phyloP scores from a whole-genome alignment of 2,113 vertebrate species.

The Hyperopisus bebe region DNA sequence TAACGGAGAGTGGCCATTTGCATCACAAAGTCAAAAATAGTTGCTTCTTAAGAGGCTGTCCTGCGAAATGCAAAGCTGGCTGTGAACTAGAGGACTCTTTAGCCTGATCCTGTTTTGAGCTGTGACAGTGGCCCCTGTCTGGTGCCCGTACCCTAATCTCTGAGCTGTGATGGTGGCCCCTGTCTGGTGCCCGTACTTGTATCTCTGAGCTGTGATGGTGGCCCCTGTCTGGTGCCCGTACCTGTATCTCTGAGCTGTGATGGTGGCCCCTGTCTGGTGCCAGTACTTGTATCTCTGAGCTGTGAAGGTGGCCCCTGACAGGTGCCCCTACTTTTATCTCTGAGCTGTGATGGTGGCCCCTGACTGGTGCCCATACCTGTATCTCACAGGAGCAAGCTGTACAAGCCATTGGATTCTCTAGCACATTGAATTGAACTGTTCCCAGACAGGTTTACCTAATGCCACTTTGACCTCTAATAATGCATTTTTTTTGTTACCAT shows the following conservation, averaged over 20 bases:
- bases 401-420: neutral
- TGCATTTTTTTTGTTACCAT: neutral
- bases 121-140: neutral
- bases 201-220: neutral
- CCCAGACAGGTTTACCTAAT: neutral
- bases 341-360: neutral
- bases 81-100: neutral
- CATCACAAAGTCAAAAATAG: constrained; percentile 33
- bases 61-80: neutral
- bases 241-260: neutral
- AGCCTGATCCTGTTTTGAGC: neutral
- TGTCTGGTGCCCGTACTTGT: neutral
- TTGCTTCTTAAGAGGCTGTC: constrained; percentile 5
- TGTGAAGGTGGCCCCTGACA: neutral
- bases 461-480: neutral
- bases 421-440: neutral
- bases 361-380: neutral
- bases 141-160: neutral
- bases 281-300: rapidly evolving
- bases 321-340: rapidly evolving
- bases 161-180: neutral
- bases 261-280: neutral
- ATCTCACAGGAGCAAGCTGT: neutral
- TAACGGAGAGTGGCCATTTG: constrained; percentile 42
- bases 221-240: neutral